A percentile compares a stretch with the other conserved stretches of the same genome.
phyloP scores from a whole-genome alignment of 2,797 vertebrate genomes.

The Coranthus polyacanthus region DNA sequence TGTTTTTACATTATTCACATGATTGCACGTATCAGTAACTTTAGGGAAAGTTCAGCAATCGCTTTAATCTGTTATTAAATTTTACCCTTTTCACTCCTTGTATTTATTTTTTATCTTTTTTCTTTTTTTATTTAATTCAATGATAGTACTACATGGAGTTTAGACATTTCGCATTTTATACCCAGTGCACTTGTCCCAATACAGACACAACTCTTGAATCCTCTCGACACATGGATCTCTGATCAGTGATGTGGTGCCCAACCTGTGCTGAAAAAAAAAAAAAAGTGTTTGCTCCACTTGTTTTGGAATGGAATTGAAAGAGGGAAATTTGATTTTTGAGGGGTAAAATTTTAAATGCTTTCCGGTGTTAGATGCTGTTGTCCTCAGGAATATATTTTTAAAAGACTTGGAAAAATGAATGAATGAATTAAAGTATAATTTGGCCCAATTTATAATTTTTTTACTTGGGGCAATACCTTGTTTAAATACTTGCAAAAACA shows the following conservation, averaged over 20 bases:
- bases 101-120: constrained; percentile 44
- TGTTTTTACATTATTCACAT: constrained; percentile 54
- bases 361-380: constrained; percentile 82
- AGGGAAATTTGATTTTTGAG: constrained; percentile 55
- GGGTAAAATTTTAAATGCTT: constrained; percentile 75
- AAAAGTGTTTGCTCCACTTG: constrained; percentile 74
- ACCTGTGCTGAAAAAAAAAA: constrained; percentile 70
- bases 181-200: constrained; percentile 54
- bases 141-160: constrained; percentile 26
- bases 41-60: constrained; percentile 41
- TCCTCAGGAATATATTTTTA: constrained; percentile 81
- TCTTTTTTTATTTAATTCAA: constrained; percentile 45
- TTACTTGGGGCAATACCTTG: constrained; percentile 70
- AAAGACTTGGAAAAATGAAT: constrained; percentile 74
- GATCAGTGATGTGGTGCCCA: constrained; percentile 75
- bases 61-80: constrained; percentile 46
- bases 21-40: constrained; percentile 51
- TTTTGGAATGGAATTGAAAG: constrained; percentile 82
- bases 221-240: constrained; percentile 72
- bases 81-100: constrained; percentile 54
- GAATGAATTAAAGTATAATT: constrained; percentile 70
- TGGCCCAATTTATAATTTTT: constrained; percentile 58
- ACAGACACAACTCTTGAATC: constrained; percentile 56
- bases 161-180: constrained; percentile 46
- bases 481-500: constrained; percentile 66